Conservation (phyloP, 2,113 vertebrate species). For the Eleginops maclovinus region DNA sequence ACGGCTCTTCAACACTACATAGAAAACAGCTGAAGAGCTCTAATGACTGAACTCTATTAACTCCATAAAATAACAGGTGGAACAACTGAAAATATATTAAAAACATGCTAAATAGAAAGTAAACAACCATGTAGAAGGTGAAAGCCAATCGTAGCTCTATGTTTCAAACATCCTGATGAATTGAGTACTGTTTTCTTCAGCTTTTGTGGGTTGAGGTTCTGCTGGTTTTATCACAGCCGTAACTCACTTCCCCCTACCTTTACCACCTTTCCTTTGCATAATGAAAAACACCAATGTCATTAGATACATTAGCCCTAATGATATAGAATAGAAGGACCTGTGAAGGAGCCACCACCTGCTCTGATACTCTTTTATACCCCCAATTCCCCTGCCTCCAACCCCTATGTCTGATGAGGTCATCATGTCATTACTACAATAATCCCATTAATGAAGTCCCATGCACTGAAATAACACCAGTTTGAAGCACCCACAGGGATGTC, state of each 20-base stretch:
- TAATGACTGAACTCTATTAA: background rate
- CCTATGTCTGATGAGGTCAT: slow-evolving; percentile 53
- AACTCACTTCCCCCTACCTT: background rate
- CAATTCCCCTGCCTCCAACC: slow-evolving; percentile 14
- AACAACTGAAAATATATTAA: background rate
- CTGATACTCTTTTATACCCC: background rate
- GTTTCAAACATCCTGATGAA: slow-evolving; percentile 5
- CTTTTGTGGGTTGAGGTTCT: slow-evolving; percentile 23
- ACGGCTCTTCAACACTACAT: background rate
- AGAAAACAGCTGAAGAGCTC: background rate
- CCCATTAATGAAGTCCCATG: slow-evolving; percentile 36
- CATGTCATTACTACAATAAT: slow-evolving; percentile 57
- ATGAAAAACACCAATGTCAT: slow-evolving; percentile 69
- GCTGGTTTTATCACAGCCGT: slow-evolving; percentile 31
- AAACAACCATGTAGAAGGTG: background rate
- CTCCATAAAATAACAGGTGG: background rate
- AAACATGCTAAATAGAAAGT: slow-evolving; percentile 5
- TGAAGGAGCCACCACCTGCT: slow-evolving; percentile 41
- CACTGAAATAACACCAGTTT: slow-evolving; percentile 54
- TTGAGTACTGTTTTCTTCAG: slow-evolving; percentile 41
- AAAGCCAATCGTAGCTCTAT: background rate
- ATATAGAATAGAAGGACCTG: slow-evolving; percentile 41
- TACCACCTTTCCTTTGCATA: slow-evolving; percentile 25
- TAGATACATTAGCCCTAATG: slow-evolving; percentile 23
- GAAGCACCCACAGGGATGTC: slow-evolving; percentile 21